Evolutionary conservation across 2,797 vertebrate species (phyloP), one percentile per base, ranked within the genome.

Genomic region (Knipowitschia caucasica): DNA sequence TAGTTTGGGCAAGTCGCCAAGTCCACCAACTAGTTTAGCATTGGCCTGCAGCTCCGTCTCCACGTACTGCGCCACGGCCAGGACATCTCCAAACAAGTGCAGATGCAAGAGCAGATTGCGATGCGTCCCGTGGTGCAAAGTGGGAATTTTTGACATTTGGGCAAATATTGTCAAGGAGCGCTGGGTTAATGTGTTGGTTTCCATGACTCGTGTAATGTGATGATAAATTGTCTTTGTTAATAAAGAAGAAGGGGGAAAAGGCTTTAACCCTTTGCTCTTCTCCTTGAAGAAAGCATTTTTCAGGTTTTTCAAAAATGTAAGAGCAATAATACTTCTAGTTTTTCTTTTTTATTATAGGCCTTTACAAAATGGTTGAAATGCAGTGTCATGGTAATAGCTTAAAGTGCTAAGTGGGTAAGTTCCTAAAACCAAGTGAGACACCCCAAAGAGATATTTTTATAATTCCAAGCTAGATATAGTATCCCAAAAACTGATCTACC

Each of bases 1-100:
- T 79, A 50, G 65, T 67, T 71, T 73, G 82, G 80, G 82, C 78
- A 77, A 53, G 34, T 7, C 11, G 75, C 75, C 80, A 50, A 50
- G 47, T 50, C 47, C n/a, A 14, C 31, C 47, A 50, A 35, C 30
- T 33, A 1, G 58, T 36, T 25, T 64, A 71, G 71, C 58, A 70
- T 77, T 80, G 61, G 55, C 65, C 64, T 62, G 56, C 59, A 14
- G 58, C 59, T 56, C 53, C 50, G 34, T 64, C 54, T 59, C 61
- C 53, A 43, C 43, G 50, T 26, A 63, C 69, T 29, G 63, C 58
- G 62, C 15, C 40, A 47, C 11, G 10, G 55, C 30, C 18, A 70
- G 33, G 56, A 50, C 44, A 61, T 68, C 43, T 30, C 67, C 12
- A 58, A 36, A 67, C 39, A 11, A 30, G 24, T 64, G 40, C 31